Evolutionary conservation across 2,888 invertebrate genomes (phyloP).

Genomic region (Neoaliturus tenellus): DNA sequence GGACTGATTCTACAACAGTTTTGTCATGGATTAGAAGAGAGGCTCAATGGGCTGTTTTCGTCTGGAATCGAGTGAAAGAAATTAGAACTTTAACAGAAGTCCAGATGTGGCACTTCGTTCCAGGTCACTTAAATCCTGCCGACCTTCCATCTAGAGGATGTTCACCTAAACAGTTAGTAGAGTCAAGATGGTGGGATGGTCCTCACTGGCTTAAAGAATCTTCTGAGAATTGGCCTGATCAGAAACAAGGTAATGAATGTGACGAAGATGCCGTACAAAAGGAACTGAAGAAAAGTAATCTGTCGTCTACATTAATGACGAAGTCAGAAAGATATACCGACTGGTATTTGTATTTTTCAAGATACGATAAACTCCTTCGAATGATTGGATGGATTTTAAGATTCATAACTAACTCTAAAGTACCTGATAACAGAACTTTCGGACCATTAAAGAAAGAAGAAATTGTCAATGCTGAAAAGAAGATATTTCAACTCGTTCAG

Average conservation of each 20-base stretch:
- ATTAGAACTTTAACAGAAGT: conserved; percentile 63
- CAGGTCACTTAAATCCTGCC: conserved; percentile 68
- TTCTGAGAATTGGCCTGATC: conserved; percentile 64
- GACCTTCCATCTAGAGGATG: conserved; percentile 69
- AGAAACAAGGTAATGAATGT: neutral
- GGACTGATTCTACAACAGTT: conserved; percentile 67
- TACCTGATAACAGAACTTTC: neutral
- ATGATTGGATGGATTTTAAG: conserved; percentile 51
- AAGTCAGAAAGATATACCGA: neutral
- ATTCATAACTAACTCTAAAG: conserved; percentile 37
- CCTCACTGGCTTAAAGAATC: conserved; percentile 66
- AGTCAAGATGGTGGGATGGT: conserved; percentile 69
- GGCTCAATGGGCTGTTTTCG: conserved; percentile 67
- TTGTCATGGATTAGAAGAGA: conserved; percentile 66
- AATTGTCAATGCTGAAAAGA: neutral
- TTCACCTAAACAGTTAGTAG: conserved; percentile 63
- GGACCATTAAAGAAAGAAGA: neutral
- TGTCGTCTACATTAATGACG: neutral
- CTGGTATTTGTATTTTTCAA: conserved; percentile 39
- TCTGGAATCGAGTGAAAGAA: conserved; percentile 67
- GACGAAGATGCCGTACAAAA: conserved; percentile 8
- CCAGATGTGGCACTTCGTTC: conserved; percentile 67
- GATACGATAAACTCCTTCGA: conserved; percentile 14
- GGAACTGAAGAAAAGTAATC: neutral
- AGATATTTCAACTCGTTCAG: neutral